Conservation (phyloP, 1,140 invertebrate genomes). For the Ctenoplectra terminalis region DNA sequence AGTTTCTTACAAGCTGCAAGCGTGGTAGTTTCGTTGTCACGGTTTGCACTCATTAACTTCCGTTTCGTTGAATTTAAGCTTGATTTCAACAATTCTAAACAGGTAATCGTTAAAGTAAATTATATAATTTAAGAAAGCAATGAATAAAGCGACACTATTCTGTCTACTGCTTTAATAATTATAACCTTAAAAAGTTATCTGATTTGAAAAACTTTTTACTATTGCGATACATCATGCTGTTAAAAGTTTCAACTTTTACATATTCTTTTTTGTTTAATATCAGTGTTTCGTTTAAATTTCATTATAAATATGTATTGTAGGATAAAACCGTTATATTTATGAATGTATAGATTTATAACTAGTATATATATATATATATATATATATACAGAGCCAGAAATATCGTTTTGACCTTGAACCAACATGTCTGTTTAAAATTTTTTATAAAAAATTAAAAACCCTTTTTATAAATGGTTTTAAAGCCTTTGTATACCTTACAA, state of each 20-base stretch:
- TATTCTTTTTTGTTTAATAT: background rate
- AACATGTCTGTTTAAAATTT: background rate
- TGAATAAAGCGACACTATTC: background rate
- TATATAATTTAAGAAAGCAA: background rate
- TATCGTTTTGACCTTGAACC: slow-evolving; percentile 23
- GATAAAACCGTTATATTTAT: background rate
- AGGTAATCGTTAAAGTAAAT: slow-evolving; percentile 20
- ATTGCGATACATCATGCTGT: background rate
- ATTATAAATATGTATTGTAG: background rate
- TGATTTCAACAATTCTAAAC: background rate
- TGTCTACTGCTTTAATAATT: background rate
- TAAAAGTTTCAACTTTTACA: background rate
- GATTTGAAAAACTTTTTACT: background rate
- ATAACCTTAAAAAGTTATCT: background rate
- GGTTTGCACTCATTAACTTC: background rate
- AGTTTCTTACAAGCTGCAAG: slow-evolving; percentile 61
- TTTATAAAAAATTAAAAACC: background rate
- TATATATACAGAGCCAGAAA: background rate
- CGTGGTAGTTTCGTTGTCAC: background rate
- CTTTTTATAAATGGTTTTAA: background rate
- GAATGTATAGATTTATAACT: background rate
- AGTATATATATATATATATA: too few relatives aligned
- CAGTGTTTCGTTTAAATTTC: background rate
- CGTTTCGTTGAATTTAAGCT: slow-evolving; percentile 12
- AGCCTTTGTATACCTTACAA: background rate